These are phyloP conservation scores for Matsumyia berberina DNA, from an alignment of 2,888 invertebrate species.

Conservation along the genomic window DNA sequence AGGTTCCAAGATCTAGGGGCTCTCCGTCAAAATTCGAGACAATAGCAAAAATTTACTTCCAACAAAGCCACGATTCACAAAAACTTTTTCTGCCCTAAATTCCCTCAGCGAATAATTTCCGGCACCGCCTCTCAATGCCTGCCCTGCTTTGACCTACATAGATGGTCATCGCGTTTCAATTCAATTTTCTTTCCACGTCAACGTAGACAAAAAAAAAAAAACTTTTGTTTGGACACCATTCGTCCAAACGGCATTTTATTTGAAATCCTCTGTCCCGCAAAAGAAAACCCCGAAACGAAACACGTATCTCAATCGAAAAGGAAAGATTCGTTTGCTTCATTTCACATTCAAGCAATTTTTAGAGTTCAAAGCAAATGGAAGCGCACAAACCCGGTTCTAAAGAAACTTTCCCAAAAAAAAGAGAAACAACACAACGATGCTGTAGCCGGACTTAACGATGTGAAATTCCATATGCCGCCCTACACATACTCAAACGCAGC, in stretches of 20 bases:
- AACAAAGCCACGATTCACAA: too few relatives aligned
- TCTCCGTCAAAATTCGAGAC: too few relatives aligned
- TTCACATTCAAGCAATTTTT: conserved; percentile 51
- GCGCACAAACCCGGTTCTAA: not conserved
- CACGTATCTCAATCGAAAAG: not conserved
- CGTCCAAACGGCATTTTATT: conserved; percentile 51
- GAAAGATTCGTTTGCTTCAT: conserved; percentile 21
- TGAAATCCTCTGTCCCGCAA: conserved; percentile 21
- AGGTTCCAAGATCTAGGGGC: too few relatives aligned
- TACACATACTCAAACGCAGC: not conserved
- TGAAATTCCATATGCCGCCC: conserved; percentile 44
- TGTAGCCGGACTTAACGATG: conserved; percentile 24
- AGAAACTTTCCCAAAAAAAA: not conserved
- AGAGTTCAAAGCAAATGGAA: conserved; percentile 56
- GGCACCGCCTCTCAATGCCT: conserved; percentile 21
- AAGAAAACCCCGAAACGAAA: conserved; percentile 15
- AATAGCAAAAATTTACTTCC: too few relatives aligned
- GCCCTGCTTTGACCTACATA: conserved; percentile 44
- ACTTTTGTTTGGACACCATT: conserved; percentile 40
- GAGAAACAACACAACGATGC: not conserved
- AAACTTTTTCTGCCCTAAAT: too few relatives aligned
- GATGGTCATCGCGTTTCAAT: conserved; percentile 52
- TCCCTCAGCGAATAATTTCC: not conserved
- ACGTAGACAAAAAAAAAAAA: not conserved
- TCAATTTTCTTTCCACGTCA: conserved; percentile 57